These are phyloP conservation scores for Nephrotoma guestfalica DNA, from an alignment of 2,888 invertebrate species.

Conservation along the genomic window DNA sequence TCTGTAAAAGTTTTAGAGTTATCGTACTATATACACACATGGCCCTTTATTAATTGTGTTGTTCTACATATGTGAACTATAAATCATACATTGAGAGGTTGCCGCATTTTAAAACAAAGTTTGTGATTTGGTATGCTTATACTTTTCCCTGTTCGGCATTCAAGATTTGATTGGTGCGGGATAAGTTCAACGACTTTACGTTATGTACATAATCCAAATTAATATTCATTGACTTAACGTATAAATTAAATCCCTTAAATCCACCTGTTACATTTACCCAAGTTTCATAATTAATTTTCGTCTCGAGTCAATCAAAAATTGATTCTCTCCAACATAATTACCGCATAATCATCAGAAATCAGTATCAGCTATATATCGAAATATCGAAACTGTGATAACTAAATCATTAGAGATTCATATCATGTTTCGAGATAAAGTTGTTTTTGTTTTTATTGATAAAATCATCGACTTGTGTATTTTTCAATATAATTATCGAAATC, in stretches of 20 bases:
- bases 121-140: no score
- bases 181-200: not conserved
- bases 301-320: not conserved
- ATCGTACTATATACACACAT: not conserved
- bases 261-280: not conserved
- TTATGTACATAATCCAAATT: not conserved
- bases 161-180: no score
- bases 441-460: not conserved
- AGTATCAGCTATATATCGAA: not conserved
- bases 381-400: not conserved
- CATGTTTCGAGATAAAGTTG: not conserved
- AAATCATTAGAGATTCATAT: not conserved
- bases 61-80: not conserved
- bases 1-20: not conserved
- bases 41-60: not conserved
- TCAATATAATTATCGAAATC: not conserved
- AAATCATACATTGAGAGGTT: not conserved
- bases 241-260: not conserved
- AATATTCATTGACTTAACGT: not conserved
- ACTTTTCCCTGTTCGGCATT: no score
- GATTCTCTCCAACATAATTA: not conserved
- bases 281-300: not conserved
- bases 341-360: not conserved
- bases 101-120: not conserved
- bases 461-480: not conserved